A percentile compares a stretch with the other conserved stretches of the same genome.
These are phyloP conservation scores for Stictonetta naevosa DNA, from an alignment of 2,113 vertebrate genomes.

Conservation along the genomic window DNA sequence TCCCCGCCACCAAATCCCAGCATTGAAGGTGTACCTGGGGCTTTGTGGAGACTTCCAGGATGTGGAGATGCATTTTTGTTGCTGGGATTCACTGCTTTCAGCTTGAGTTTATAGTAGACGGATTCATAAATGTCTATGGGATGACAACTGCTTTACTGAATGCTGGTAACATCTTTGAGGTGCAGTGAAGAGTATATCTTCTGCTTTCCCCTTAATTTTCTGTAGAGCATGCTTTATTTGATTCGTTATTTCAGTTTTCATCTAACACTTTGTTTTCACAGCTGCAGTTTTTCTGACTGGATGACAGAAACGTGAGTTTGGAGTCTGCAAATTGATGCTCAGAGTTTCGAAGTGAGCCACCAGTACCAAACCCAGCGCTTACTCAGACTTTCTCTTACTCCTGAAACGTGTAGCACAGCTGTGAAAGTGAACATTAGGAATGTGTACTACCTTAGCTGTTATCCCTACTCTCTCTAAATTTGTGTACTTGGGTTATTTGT, in stretches of 20 bases:
- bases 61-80: background rate
- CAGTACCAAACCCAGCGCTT: constrained; percentile 82
- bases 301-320: constrained; percentile 78
- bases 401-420: constrained; percentile 95
- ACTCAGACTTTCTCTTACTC: constrained; percentile 82
- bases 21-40: background rate
- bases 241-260: background rate
- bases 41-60: background rate
- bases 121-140: background rate
- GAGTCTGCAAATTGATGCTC: constrained; percentile 82
- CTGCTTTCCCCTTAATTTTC: background rate
- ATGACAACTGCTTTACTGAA: background rate
- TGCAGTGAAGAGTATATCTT: background rate
- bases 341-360: constrained; percentile 81
- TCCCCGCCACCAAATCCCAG: background rate
- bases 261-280: constrained; percentile 67
- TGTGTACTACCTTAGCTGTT: constrained; percentile 92
- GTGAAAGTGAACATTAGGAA: constrained; percentile 95
- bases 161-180: background rate
- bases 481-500: constrained; percentile 86
- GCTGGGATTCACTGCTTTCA: background rate
- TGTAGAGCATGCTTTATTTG: background rate
- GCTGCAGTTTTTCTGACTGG: constrained; percentile 83
- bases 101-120: background rate
- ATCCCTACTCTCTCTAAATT: constrained; percentile 84